Conservation (phyloP, 2,888 invertebrate genomes). For the Stenodema calcarata region DNA sequence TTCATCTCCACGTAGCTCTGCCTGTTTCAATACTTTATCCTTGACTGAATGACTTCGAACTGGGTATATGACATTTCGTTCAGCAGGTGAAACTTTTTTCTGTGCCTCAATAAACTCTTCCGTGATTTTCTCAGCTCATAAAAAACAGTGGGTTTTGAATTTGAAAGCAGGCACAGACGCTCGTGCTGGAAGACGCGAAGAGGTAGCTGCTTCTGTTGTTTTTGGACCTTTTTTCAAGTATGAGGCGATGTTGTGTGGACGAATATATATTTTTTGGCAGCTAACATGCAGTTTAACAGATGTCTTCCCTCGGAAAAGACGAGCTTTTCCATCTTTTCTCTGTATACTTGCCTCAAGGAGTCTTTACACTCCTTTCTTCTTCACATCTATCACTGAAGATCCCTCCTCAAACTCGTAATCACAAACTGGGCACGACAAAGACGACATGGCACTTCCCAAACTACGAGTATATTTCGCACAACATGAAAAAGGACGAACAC, state of each 20-base stretch:
- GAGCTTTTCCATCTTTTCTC: background rate
- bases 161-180: too few species aligned
- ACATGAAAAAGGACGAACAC: too few species aligned
- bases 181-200: too few species aligned
- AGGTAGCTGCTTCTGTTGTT: too few species aligned
- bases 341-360: background rate
- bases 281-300: background rate
- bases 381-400: background rate
- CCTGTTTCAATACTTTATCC: background rate
- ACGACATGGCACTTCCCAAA: too few species aligned
- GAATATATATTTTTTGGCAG: background rate
- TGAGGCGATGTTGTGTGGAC: background rate
- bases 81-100: background rate
- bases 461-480: too few species aligned
- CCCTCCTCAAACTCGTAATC: too few species aligned
- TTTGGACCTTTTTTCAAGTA: too few species aligned
- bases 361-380: background rate
- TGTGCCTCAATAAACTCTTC: background rate
- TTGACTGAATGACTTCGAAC: background rate
- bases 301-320: background rate
- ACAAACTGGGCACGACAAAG: too few species aligned
- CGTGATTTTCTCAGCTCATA: background rate
- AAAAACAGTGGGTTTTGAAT: background rate
- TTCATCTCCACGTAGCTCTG: background rate
- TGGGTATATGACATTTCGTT: background rate